These are phyloP conservation scores for Caloenas nicobarica DNA, from an alignment of 2,113 vertebrate genomes.

Conservation along the genomic window DNA sequence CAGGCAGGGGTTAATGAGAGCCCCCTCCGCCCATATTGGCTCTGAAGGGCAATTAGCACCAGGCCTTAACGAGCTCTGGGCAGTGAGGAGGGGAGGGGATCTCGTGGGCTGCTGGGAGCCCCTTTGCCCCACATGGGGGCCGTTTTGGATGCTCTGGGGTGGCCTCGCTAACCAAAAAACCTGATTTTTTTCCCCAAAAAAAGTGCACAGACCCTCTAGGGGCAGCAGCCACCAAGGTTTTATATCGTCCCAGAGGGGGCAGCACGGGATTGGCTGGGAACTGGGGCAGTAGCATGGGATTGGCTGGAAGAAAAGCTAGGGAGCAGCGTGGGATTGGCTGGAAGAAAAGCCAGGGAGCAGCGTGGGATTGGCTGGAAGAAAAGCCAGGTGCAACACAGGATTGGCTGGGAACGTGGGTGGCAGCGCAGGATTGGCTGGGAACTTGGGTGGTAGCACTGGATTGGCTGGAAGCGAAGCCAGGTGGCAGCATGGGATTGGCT, in stretches of 20 bases:
- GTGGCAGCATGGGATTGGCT: background rate
- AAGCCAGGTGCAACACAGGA: background rate
- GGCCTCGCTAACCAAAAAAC: background rate
- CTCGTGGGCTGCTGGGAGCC: background rate
- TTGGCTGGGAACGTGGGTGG: background rate
- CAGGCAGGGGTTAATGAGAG: background rate
- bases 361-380: background rate
- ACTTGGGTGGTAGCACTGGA: too few species aligned
- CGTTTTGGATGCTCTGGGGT: background rate
- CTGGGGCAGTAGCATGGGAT: background rate
- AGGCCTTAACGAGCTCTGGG: background rate
- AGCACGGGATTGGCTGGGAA: background rate
- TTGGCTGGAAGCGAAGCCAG: background rate
- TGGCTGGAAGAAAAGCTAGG: background rate
- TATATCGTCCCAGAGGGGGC: background rate
- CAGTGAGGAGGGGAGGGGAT: background rate
- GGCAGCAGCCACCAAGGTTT: background rate
- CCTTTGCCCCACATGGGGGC: fast-evolving
- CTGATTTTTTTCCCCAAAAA: fast-evolving
- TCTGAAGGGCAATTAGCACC: background rate
- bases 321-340: background rate
- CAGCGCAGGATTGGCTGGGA: background rate
- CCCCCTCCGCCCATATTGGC: background rate
- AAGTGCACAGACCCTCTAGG: fast-evolving
- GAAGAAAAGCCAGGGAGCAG: background rate